These are phyloP conservation scores for Sipha flava DNA, from an alignment of 1,140 invertebrate species.

Conservation along the genomic window DNA sequence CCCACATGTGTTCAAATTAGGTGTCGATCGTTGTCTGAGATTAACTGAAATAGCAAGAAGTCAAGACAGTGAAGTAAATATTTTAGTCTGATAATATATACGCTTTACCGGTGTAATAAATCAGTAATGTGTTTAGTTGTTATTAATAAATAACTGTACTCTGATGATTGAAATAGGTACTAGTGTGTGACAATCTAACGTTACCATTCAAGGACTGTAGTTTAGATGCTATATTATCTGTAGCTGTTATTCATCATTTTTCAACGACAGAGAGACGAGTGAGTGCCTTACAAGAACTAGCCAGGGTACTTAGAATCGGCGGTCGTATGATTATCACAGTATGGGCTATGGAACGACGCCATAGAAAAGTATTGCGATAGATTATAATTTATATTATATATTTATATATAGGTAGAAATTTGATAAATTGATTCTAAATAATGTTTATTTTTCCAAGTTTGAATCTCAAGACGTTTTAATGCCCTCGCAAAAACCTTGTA, in stretches of 20 bases:
- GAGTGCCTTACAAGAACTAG: slow-evolving; percentile 75
- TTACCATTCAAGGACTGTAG: slow-evolving; percentile 85
- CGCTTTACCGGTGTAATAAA: not conserved
- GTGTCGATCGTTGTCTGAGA: slow-evolving; percentile 74
- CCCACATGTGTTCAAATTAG: slow-evolving; percentile 73
- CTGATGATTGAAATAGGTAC: slow-evolving; percentile 54
- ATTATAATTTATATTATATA: not conserved
- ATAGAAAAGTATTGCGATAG: slow-evolving; percentile 66
- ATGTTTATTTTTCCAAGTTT: slow-evolving; percentile 49
- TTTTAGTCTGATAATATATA: not conserved
- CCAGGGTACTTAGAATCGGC: slow-evolving; percentile 78
- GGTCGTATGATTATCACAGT: slow-evolving; percentile 88
- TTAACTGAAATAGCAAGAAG: slow-evolving; percentile 67
- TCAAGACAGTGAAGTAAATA: slow-evolving; percentile 68
- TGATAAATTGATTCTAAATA: not conserved
- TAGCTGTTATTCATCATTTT: slow-evolving; percentile 91
- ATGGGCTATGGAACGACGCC: slow-evolving; percentile 93
- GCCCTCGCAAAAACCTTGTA: slow-evolving; percentile 77
- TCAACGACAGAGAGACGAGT: slow-evolving; percentile 83
- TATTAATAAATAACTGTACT: too few species aligned
- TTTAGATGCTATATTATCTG: slow-evolving; percentile 88
- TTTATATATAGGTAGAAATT: not conserved
- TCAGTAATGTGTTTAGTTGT: too few species aligned
- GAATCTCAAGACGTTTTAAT: slow-evolving; percentile 89
- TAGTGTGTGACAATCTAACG: slow-evolving; percentile 79